Base-by-base conservation (phyloP, 2,797 vertebrate species). In the Tokudaia tokunoshimensis region DNA sequence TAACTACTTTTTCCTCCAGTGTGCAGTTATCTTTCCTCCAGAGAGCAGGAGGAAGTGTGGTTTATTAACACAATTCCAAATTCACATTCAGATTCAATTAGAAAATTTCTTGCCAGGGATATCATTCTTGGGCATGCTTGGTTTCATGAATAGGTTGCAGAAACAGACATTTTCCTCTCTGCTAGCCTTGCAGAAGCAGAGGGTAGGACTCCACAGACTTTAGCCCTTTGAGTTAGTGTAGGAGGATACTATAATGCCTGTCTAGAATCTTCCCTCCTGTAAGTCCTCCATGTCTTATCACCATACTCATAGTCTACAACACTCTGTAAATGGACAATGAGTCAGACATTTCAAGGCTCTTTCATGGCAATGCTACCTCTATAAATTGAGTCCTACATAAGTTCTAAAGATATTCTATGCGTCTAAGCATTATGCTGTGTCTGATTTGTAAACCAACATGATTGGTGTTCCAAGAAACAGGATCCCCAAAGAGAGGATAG, bases 401-500 rank as follows among this genome's bases (percentile, higher is more conserved):
- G 5, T 79, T 82, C 85, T 92, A 85, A 55, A 92, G 74, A 86
- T 63, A 24, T 44, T 17, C 4, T 76, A 50, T 84, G 83, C 26
- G 26, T 31, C 31, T 95, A 70, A 70, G 65, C 41, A 90, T 75
- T 41, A 55, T 15, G 9, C 41, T 92, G 13, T 55, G 79, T n/a
- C 65, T 96, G 86, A 82, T 91, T 87, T 91, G 55, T 89, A 78
- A 92, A 37, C 20, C 34, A 59, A 14, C 41, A 12, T 80, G 31
- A 74, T 67, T 65, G 31, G 37, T 29, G 1, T 75, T 79, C 0
- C 82, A 76, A 67, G 26, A 94, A n/a, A 29, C 11, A 34, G 72
- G 20, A 80, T 37, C 10, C 63, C 15, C 24, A 92, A 89, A 79
- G 41, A 87, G 29, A 70, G 55, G 59, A 70, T 55, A 78, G 81